These are phyloP conservation scores for Lepidothrix coronata DNA, from an alignment of 2,113 vertebrate genomes.

Conservation along the genomic window DNA sequence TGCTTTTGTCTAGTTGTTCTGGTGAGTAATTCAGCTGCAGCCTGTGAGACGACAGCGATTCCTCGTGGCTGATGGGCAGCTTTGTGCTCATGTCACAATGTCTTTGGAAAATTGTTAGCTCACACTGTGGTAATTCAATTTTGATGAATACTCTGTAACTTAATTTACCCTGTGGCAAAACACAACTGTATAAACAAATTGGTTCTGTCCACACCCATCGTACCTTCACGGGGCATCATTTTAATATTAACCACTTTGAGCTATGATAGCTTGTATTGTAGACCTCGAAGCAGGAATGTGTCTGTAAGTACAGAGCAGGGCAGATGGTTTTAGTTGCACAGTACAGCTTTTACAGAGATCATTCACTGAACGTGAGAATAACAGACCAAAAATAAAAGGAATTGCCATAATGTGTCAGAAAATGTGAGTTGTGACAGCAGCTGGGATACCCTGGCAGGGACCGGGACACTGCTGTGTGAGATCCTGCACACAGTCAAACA, in stretches of 20 bases:
- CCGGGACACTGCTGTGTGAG: accelerated
- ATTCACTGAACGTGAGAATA: neutral
- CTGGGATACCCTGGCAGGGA: neutral
- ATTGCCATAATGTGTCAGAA: neutral
- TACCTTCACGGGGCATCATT: constrained; percentile 6
- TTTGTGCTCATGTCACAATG: constrained; percentile 66
- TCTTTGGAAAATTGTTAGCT: constrained; percentile 45
- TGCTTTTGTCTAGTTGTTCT: constrained; percentile 27
- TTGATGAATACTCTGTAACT: constrained; percentile 45
- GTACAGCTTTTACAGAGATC: neutral
- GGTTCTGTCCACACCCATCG: constrained; percentile 60
- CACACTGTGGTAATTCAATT: constrained; percentile 7
- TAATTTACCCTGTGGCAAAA: constrained; percentile 60
- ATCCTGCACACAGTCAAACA: neutral
- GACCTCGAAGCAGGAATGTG: neutral
- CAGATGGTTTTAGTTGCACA: neutral
- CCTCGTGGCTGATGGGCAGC: constrained; percentile 8
- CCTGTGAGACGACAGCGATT: neutral
- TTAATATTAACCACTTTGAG: neutral
- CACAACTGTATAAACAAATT: constrained; percentile 55
- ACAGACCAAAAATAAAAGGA: neutral
- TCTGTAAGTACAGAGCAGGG: neutral
- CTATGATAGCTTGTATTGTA: neutral
- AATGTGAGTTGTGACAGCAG: neutral
- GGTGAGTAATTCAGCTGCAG: constrained; percentile 53